phyloP scores from a whole-genome alignment of 2,888 invertebrate species.

The Azorinus chamasolen region DNA sequence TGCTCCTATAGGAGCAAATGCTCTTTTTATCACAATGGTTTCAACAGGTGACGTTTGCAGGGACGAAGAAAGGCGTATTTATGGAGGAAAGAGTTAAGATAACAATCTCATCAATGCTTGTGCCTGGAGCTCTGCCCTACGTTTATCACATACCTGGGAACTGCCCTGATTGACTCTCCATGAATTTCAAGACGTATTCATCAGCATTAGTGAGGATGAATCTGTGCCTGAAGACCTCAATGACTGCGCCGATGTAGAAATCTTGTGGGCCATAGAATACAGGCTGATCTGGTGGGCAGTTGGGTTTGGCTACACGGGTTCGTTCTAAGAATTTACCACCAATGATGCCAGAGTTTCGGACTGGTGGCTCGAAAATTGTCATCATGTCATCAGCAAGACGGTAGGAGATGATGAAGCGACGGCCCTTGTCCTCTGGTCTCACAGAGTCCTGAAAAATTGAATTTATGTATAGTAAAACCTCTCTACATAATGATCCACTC shows the following conservation, averaged over 20 bases:
- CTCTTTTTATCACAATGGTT: no score
- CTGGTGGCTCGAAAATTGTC: conserved; percentile 90
- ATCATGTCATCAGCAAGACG: conserved; percentile 92
- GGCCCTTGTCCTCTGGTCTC: conserved; percentile 92
- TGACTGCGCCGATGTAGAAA: conserved; percentile 92
- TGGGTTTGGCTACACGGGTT: conserved; percentile 90
- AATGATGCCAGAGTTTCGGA: conserved; percentile 89
- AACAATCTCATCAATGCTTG: no score
- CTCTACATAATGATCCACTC: no score
- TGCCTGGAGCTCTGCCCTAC: no score
- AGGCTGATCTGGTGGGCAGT: conserved; percentile 89
- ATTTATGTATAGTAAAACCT: no score
- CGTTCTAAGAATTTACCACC: conserved; percentile 92
- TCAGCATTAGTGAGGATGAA: conserved; percentile 94
- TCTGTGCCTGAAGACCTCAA: conserved; percentile 91
- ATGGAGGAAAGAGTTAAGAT: no score
- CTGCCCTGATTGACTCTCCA: conserved; percentile 85
- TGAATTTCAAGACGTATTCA: conserved; percentile 92
- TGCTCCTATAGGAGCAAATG: no score
- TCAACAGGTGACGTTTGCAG: no score
- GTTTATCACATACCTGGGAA: conserved; percentile 86
- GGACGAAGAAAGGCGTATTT: no score
- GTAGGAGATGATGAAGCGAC: conserved; percentile 92
- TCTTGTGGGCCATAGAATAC: conserved; percentile 92
- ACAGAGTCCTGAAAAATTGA: conserved; percentile 90